Conservation (phyloP, 2,113 vertebrate genomes). For the Phalacrocorax brasilianus region DNA sequence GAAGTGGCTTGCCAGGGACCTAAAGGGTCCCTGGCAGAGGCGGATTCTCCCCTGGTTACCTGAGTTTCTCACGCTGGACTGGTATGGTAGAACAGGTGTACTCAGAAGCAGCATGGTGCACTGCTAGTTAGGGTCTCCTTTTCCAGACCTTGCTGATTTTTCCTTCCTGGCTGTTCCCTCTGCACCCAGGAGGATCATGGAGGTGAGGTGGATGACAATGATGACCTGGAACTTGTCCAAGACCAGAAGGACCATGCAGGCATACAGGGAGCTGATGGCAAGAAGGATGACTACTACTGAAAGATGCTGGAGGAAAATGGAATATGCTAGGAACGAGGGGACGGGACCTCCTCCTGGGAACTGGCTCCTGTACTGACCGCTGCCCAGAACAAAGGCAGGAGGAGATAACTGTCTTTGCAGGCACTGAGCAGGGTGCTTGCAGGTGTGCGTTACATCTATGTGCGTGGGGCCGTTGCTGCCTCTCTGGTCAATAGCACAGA, state of each 20-base stretch:
- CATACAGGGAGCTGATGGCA: not conserved
- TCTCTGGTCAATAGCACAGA: not conserved
- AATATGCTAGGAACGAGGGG: not conserved
- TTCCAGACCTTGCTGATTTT: not conserved
- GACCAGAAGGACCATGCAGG: not conserved
- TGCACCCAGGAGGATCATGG: constrained; percentile 62
- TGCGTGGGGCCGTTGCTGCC: not conserved
- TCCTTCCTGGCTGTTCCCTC: not conserved
- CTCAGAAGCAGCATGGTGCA: accelerated
- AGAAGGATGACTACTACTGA: constrained; percentile 62
- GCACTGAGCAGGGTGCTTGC: not conserved
- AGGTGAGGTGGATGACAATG: constrained; percentile 59
- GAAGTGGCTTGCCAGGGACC: not conserved
- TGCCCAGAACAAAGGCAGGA: not conserved
- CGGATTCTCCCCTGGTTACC: not conserved
- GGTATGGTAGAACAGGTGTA: not conserved
- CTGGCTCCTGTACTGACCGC: not conserved
- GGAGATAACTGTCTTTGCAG: not conserved
- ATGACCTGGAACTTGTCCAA: constrained; percentile 34
- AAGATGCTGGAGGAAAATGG: not conserved
- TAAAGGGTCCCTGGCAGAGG: not conserved
- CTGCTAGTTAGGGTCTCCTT: not conserved
- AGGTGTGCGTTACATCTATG: accelerated
- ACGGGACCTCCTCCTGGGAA: not conserved
- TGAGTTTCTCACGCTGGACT: not conserved